Evolutionary conservation across 2,888 invertebrate species (phyloP), one percentile per base, ranked within the genome.

Genomic region (Platycheirus albimanus): DNA sequence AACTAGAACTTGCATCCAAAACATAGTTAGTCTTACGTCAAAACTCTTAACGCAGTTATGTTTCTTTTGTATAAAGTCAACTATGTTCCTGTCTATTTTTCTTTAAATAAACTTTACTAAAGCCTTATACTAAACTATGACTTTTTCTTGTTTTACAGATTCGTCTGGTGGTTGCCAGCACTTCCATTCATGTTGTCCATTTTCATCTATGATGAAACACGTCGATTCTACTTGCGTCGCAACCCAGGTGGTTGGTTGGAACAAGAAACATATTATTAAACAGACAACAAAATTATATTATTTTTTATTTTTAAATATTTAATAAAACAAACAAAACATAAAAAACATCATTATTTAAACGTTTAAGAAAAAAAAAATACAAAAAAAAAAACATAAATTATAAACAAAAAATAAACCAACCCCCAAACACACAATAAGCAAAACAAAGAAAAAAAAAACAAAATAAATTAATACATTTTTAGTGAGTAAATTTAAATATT

Each of bases 221-320:
- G 99, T 92, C 96, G 98, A 92, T 98, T 97, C 94, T 97, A 98
- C 92, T 94, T 99, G 91, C 96, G 99, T 92, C 96, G 98, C 93
- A 97, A 97, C 92, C 99, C 99, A 86, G 99, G 99, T 90, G 98
- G 99, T 90, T 99, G 98, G 98, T 95, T 99, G 91, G 99, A 99
- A 93, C 96, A 96, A 93, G 99, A 99, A 94, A 99, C 99, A 92
- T 99, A 99, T 93, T 99, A 99, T 93, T 97, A 97, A 93, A 90
- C 86, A 86, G 80, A 87, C 66, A 86, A 56, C 52, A 76, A 85
- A 88, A 88, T 88, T 87, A 88, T 87, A 88, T 89, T 88, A 88
- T 87, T 88, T 87, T 89, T 88, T 89, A 87, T 89, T 89, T 90
- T 89, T 90, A 88, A 89, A 87, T 87, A 87, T 90, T 90, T 89